Conservation (phyloP, 2,888 invertebrate species). For the Cephus sareptanus region DNA sequence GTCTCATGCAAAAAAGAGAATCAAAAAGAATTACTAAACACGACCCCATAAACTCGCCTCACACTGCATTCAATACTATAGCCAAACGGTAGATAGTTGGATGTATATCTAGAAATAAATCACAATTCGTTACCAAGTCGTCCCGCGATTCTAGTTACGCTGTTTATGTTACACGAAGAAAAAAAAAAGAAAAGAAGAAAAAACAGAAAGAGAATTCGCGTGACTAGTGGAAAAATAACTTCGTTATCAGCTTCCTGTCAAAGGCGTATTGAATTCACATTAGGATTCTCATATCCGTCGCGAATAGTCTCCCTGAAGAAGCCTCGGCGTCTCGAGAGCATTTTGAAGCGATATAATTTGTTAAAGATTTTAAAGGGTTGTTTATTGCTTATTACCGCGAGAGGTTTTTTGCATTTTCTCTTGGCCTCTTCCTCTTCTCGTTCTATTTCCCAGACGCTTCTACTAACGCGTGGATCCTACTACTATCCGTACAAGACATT, state of each 20-base stretch:
- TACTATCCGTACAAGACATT: not conserved
- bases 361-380: slow-evolving; percentile 32
- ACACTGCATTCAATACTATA: slow-evolving; percentile 41
- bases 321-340: slow-evolving; percentile 22
- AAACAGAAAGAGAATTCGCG: not conserved
- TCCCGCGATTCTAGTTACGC: not conserved
- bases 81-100: slow-evolving; percentile 49
- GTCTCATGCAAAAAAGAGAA: not conserved
- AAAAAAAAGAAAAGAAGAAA: slow-evolving; percentile 3
- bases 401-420: not conserved
- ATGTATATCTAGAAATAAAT: slow-evolving; percentile 59
- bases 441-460: not conserved
- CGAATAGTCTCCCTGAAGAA: not conserved
- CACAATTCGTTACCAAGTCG: slow-evolving; percentile 55
- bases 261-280: not conserved
- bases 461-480: not conserved
- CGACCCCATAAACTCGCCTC: slow-evolving; percentile 27
- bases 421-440: not conserved
- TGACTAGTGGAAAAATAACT: not conserved
- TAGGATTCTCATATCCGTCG: not conserved
- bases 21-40: not conserved
- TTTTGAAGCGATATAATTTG: slow-evolving; percentile 26
- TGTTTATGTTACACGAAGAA: not conserved
- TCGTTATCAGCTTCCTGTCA: not conserved
- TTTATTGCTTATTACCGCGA: slow-evolving; percentile 16